These are phyloP conservation scores for Synergus laeviventris DNA, from an alignment of 2,888 invertebrate species.

Conservation along the genomic window DNA sequence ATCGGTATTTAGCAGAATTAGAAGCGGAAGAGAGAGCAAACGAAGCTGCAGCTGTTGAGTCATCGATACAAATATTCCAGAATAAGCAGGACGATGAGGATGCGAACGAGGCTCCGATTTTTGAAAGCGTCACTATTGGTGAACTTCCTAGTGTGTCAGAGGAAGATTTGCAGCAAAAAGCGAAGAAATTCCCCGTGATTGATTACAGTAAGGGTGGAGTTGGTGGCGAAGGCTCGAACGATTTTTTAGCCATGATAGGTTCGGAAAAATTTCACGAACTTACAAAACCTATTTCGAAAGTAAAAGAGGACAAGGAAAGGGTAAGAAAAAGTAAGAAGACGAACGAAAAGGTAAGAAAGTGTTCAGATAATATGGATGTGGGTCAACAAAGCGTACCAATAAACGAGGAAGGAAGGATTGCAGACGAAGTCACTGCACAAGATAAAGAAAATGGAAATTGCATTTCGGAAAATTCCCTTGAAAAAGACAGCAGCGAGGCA, in stretches of 20 bases:
- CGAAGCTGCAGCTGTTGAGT: conserved; percentile 51
- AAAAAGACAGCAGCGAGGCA: conserved; percentile 31
- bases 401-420: conserved; percentile 9
- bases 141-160: conserved; percentile 65
- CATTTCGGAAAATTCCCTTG: neutral
- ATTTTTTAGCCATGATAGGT: conserved; percentile 57
- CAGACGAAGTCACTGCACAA: conserved; percentile 18
- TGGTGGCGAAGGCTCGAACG: conserved; percentile 55
- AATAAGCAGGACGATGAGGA: conserved; percentile 60
- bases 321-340: conserved; percentile 58
- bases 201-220: conserved; percentile 61
- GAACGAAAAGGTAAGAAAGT: conserved; percentile 55
- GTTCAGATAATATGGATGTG: conserved; percentile 51
- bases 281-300: conserved; percentile 56
- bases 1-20: conserved; percentile 73
- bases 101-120: conserved; percentile 67
- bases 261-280: conserved; percentile 57
- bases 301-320: conserved; percentile 55
- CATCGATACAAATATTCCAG: conserved; percentile 41
- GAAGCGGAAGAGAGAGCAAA: conserved; percentile 72
- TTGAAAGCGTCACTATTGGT: conserved; percentile 67
- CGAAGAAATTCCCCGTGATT: conserved; percentile 67
- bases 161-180: conserved; percentile 65
- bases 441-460: conserved; percentile 41
- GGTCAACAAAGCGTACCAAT: neutral